phyloP scores from a whole-genome alignment of 2,888 invertebrate species.

The Perdita meconis region DNA sequence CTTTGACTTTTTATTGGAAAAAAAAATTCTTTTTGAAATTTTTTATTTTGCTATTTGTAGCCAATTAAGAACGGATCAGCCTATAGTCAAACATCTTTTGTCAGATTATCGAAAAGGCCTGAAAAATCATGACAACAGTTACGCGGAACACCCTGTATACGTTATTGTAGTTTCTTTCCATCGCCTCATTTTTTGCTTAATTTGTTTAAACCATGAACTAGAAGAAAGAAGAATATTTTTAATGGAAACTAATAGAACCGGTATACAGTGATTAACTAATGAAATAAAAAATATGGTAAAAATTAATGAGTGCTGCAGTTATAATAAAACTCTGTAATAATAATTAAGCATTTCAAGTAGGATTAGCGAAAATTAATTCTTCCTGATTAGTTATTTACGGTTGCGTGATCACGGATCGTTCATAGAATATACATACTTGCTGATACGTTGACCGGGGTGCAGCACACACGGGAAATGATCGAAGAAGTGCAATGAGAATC shows the following conservation, averaged over 20 bases:
- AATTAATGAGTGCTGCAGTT: background rate
- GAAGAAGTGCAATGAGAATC: conserved; percentile 15
- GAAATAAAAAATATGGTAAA: background rate
- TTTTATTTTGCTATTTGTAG: too few species aligned
- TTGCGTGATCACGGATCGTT: background rate
- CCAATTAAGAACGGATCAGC: too few species aligned
- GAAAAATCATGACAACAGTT: too few species aligned
- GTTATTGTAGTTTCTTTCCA: too few species aligned
- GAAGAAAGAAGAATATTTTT: background rate
- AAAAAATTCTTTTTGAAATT: too few species aligned
- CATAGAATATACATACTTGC: background rate
- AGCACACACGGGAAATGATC: conserved; percentile 6
- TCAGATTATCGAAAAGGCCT: too few species aligned
- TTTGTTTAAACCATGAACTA: too few species aligned
- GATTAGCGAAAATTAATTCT: background rate
- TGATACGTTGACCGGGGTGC: background rate
- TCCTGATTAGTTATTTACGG: background rate
- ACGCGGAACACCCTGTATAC: too few species aligned
- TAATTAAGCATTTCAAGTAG: background rate
- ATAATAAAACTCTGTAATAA: background rate
- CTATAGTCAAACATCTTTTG: too few species aligned
- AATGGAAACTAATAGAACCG: background rate
- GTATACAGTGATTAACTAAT: background rate
- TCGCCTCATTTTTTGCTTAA: too few species aligned
- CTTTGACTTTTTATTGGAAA: too few species aligned